These are phyloP conservation scores for Nematostella vectensis DNA, from an alignment of 92 coral and sea anemone genomes.

Conservation along the genomic window DNA sequence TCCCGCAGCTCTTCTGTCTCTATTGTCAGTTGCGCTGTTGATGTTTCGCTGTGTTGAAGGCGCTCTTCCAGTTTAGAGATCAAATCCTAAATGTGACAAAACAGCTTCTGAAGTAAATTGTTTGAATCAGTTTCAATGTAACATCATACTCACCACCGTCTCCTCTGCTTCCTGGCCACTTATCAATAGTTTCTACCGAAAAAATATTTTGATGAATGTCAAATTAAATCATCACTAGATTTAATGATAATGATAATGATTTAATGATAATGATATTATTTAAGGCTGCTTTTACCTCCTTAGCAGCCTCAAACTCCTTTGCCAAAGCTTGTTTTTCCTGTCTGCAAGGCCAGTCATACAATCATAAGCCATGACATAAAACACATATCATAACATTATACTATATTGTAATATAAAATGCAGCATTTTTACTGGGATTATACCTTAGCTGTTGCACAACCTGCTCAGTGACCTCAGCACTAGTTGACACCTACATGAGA, in stretches of 20 bases:
- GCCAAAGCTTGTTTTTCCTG: conserved; percentile 37
- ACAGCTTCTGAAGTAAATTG: background rate
- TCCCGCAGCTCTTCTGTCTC: conserved; percentile 47
- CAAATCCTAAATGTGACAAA: conserved; percentile 24
- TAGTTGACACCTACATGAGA: conserved; percentile 48
- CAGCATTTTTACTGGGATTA: too few species aligned
- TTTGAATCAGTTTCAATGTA: background rate
- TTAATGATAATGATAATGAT: too few species aligned
- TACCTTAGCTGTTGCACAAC: conserved; percentile 52
- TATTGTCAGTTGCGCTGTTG: conserved; percentile 32
- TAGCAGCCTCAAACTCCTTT: conserved; percentile 22
- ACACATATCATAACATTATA: too few species aligned
- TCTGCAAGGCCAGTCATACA: too few species aligned
- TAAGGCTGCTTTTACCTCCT: conserved; percentile 32
- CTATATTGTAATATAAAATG: too few species aligned
- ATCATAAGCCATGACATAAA: too few species aligned
- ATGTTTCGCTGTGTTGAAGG: conserved; percentile 36
- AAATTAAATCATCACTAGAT: too few species aligned
- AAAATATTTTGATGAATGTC: too few species aligned
- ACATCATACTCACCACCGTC: conserved; percentile 31
- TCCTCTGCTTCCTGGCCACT: conserved; percentile 52
- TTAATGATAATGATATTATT: too few species aligned
- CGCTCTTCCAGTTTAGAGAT: conserved; percentile 55
- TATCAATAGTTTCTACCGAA: conserved; percentile 35
- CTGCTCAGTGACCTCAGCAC: conserved; percentile 70